Conservation (phyloP, 2,888 invertebrate species). For the Noctua janthina region DNA sequence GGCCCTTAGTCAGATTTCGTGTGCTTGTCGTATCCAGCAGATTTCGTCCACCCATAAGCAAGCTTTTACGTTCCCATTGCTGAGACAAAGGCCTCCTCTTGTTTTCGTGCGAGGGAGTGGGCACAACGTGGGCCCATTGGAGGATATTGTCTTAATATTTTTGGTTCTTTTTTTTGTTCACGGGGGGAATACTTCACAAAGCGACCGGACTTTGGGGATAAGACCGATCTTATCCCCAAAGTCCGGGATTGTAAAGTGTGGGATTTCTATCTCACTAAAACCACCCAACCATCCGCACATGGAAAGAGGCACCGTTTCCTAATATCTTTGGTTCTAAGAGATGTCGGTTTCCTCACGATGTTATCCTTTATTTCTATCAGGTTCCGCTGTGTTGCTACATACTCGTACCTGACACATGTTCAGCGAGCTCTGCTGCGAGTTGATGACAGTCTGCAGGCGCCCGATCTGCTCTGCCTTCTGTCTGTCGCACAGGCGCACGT, state of each 20-base stretch:
- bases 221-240: no score
- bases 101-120: not conserved
- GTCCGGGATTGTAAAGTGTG: no score
- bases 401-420: conserved; percentile 78
- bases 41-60: not conserved
- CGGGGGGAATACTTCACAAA: no score
- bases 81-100: not conserved
- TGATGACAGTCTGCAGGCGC: conserved; percentile 74
- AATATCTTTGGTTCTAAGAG: not conserved
- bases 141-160: not conserved
- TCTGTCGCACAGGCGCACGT: conserved; percentile 78
- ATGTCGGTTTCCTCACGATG: not conserved
- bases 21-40: not conserved
- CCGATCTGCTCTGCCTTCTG: conserved; percentile 76
- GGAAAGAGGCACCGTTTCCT: not conserved
- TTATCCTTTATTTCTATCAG: not conserved
- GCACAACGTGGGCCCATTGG: not conserved
- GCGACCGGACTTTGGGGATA: no score
- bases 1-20: not conserved
- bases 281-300: no score
- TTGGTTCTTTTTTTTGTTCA: no score
- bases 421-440: conserved; percentile 78
- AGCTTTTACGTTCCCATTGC: not conserved
- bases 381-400: not conserved
- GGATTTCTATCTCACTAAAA: no score